A percentile compares a stretch with the other conserved stretches of the same genome.
Conservation (phyloP, 2,113 vertebrate genomes). For the Corydoras sp. region DNA sequence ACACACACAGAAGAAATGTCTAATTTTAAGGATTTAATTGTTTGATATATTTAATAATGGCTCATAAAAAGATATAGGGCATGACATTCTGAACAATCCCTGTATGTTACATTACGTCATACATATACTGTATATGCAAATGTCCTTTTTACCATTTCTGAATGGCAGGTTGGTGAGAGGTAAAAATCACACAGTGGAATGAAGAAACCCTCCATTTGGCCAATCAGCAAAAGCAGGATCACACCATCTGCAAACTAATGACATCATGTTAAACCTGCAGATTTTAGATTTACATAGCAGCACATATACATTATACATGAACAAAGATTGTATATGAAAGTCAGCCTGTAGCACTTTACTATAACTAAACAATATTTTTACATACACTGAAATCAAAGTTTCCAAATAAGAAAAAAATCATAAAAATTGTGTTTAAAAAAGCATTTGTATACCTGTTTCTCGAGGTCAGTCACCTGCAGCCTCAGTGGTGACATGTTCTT, state of each 20-base stretch:
- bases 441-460: slow-evolving; percentile 72
- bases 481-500: slow-evolving; percentile 73
- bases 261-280: neutral
- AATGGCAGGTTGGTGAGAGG: slow-evolving; percentile 68
- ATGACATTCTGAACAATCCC: too few relatives aligned
- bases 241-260: slow-evolving; percentile 88
- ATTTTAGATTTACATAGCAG: neutral
- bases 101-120: neutral
- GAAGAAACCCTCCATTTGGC: slow-evolving; percentile 86
- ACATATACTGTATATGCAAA: slow-evolving; percentile 9
- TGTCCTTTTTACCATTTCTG: slow-evolving; percentile 73
- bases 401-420: too few relatives aligned
- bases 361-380: too few relatives aligned
- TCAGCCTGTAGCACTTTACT: too few relatives aligned
- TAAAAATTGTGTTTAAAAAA: too few relatives aligned
- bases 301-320: neutral
- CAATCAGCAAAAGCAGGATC: slow-evolving; percentile 83
- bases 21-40: too few relatives aligned
- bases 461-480: slow-evolving; percentile 72
- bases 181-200: slow-evolving; percentile 78
- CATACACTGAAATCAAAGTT: too few relatives aligned
- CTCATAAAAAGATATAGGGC: too few relatives aligned
- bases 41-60: too few relatives aligned
- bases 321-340: too few relatives aligned
- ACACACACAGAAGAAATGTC: too few relatives aligned